phyloP scores from a whole-genome alignment of 2,888 invertebrate genomes.

The Byasa hedistus region DNA sequence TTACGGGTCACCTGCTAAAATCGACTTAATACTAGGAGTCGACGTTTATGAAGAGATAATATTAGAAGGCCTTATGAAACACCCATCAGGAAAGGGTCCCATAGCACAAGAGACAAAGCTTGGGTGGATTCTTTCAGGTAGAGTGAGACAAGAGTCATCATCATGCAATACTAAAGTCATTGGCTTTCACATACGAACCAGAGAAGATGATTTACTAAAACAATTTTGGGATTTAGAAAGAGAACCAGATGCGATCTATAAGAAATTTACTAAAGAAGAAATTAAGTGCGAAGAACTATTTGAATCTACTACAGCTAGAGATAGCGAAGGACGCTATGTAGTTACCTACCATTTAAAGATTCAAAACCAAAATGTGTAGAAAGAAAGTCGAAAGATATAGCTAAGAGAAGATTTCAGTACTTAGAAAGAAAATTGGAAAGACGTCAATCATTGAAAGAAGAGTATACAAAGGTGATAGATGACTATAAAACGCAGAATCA shows the following conservation, averaged over 20 bases:
- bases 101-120: neutral
- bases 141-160: neutral
- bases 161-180: too few relatives aligned
- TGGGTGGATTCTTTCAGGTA: neutral
- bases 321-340: conserved; percentile 25
- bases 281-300: conserved; percentile 28
- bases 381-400: conserved; percentile 31
- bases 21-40: neutral
- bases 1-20: neutral
- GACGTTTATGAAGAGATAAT: neutral
- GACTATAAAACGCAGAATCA: conserved; percentile 11
- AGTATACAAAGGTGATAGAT: neutral
- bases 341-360: conserved; percentile 20
- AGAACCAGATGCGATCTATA: conserved; percentile 25
- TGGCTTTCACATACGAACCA: neutral
- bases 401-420: conserved; percentile 28
- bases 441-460: conserved; percentile 14
- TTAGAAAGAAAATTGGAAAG: conserved; percentile 33
- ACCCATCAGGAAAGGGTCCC: neutral
- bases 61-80: neutral
- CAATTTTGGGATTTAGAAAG: conserved; percentile 32
- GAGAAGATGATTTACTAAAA: conserved; percentile 32
- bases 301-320: conserved; percentile 33
- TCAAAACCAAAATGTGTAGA: conserved; percentile 27
- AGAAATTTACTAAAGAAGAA: conserved; percentile 18